Evolutionary conservation across 2,797 vertebrate species (phyloP), one percentile per base, ranked within the genome.

Genomic region (Acipenser oxyrinchus): DNA sequence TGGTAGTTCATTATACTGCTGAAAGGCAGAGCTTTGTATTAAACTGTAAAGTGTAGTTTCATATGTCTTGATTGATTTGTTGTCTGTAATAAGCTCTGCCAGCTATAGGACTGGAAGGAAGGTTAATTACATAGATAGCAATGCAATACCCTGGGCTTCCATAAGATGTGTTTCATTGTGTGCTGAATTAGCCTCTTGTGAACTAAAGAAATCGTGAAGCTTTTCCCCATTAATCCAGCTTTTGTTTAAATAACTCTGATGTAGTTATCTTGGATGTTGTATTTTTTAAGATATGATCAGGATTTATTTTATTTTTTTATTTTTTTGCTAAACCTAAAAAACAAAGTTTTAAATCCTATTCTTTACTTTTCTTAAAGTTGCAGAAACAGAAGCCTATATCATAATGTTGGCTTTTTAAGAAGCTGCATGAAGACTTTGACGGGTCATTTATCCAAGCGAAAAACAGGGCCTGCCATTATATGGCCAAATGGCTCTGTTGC

Each of bases 141-240:
- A 23, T 69, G 51, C 83, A 80, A 85, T 81, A 70, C 79, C 76
- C 79, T 65, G 66, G 9, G 76, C 60, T 79, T 85, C 71, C 74
- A 76, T 48, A 64, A 78, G 76, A 82, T 76, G 66, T 78, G 78
- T 76, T 83, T 74, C 75, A 73, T 80, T 79, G 76, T 77, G 59
- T 74, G 70, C 73, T 73, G 37, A 50, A 79, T 79, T 80, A 77
- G 77, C 80, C 75, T 78, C 72, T 82, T 80, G 79, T 83, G 76
- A 73, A 70, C 75, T 70, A 7, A 15, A 65, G 58, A 68, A 10
- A 51, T 73, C 71, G 76, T 73, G 71, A 77, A 37, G 71, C 75
- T 74, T 81, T 65, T 73, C 81, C 74, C 76, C 69, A 71, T 80
- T 85, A 86, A 84, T 87, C 82, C 76, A 76, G 74, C 75, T 75